phyloP scores from a whole-genome alignment of 2,888 invertebrate species.

The Autographa pulchrina region DNA sequence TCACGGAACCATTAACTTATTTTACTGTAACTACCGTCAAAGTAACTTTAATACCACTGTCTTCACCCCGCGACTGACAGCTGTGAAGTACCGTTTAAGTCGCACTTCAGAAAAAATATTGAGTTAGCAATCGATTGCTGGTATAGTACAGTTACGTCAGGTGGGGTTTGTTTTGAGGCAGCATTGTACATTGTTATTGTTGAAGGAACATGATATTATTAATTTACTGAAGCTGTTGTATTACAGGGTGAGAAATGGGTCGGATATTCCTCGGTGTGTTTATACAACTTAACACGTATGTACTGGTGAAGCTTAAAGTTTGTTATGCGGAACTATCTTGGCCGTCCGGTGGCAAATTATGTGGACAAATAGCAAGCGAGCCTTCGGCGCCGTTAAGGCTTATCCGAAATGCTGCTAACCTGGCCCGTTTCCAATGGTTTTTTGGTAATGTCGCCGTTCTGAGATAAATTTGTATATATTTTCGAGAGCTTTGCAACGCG shows the following conservation, averaged over 20 bases:
- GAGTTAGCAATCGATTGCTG: conserved; percentile 31
- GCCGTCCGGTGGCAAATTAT: conserved; percentile 66
- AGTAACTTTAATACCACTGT: conserved; percentile 45
- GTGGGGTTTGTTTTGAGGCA: neutral
- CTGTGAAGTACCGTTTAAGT: conserved; percentile 23
- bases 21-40: conserved; percentile 42
- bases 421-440: conserved; percentile 49
- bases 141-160: conserved; percentile 1
- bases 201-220: conserved; percentile 18
- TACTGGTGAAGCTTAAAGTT: conserved; percentile 62
- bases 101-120: conserved; percentile 14
- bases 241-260: conserved; percentile 50
- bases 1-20: conserved; percentile 55
- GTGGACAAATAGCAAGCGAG: conserved; percentile 63
- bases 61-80: conserved; percentile 40
- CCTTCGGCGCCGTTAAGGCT: conserved; percentile 52
- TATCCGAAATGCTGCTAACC: conserved; percentile 39
- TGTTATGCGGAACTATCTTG: conserved; percentile 62
- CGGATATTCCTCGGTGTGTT: conserved; percentile 48
- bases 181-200: conserved; percentile 36
- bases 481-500: conserved; percentile 17
- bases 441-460: conserved; percentile 28
- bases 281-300: conserved; percentile 60
- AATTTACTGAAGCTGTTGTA: conserved; percentile 28
- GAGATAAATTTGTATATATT: conserved; percentile 50